Evolutionary conservation across 2,888 invertebrate species (phyloP).

Genomic region (Tenthredo mesomela): DNA sequence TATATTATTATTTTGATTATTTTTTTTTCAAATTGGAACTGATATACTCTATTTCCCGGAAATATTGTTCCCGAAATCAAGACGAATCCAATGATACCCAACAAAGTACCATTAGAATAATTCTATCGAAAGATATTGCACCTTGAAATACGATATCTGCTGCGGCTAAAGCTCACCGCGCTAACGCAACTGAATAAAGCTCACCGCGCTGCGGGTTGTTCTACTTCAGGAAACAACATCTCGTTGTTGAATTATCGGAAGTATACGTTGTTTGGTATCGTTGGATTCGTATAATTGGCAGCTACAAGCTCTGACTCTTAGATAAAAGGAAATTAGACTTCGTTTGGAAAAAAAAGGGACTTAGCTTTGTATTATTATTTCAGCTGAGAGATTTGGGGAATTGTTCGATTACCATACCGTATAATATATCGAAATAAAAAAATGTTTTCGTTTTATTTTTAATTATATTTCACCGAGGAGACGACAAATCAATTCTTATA

Average conservation of each 20-base stretch:
- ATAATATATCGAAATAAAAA: too few relatives aligned
- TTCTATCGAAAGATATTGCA: neutral
- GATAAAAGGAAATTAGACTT: neutral
- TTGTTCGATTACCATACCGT: too few relatives aligned
- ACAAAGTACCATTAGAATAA: neutral
- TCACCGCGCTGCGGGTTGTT: neutral
- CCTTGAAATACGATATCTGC: neutral
- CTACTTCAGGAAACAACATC: neutral
- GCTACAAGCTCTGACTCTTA: neutral
- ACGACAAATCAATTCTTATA: neutral
- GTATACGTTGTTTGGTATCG: constrained; percentile 15
- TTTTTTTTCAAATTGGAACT: neutral
- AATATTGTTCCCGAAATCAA: neutral
- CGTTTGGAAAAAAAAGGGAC: too few relatives aligned
- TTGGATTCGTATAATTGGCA: neutral
- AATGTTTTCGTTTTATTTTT: too few relatives aligned
- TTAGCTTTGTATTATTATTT: neutral
- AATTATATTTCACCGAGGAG: neutral
- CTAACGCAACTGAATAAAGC: neutral
- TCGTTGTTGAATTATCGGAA: neutral
- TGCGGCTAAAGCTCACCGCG: neutral
- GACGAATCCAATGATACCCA: constrained; percentile 3
- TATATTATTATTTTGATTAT: neutral
- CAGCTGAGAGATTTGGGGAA: neutral
- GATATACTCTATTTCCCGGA: neutral